Evolutionary conservation across 1,140 invertebrate species (phyloP), one percentile per base, ranked within the genome.

Genomic region (Heliothis virescens): DNA sequence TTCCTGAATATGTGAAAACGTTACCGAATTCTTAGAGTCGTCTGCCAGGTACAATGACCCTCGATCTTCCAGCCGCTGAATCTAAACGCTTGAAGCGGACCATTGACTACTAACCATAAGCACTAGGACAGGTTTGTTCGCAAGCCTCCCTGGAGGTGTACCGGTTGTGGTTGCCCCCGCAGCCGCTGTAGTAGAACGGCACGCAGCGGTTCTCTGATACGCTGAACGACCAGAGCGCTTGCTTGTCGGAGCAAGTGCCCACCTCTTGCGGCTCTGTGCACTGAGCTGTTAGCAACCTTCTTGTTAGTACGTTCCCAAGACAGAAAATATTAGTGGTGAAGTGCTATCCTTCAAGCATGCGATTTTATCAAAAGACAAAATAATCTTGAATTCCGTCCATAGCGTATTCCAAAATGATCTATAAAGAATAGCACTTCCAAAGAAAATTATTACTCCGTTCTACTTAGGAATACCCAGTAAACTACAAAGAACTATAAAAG

Each of bases 181-280:
- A 99, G 82, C 98, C 98, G 79, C 97, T 97, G 95, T 98, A 99
- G 96, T 98, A 98, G 96, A 99, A 99, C 60, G 98, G 98, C 95
- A 97, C 96, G 96, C 99, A 99, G 76, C 97, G 96, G 91, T 98
- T 97, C 91, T 98, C 97, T 47, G 96, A 95, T 60, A 95, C 95
- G 91, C 98, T 98, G 95, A 98, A 99, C 94, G 97, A 97, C 98
- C 98, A 99, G 84, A 96, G 95, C 41, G 98, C 95, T 67, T 97
- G 91, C 83, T 96, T 96, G 84, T 97, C 97, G 60, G 96, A 96
- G 95, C 98, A 99, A 90, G 96, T 96, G 93, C 98, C 98, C 84
- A 96, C 96, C 80, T 96, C 96, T 94, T 97, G 96, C 81, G 97
- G 97, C 89, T 98, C 95, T 86, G 96, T 96, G 95, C 99, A 99